These are phyloP conservation scores for Diuraphis noxia DNA, from an alignment of 1,140 invertebrate genomes.

Conservation along the genomic window DNA sequence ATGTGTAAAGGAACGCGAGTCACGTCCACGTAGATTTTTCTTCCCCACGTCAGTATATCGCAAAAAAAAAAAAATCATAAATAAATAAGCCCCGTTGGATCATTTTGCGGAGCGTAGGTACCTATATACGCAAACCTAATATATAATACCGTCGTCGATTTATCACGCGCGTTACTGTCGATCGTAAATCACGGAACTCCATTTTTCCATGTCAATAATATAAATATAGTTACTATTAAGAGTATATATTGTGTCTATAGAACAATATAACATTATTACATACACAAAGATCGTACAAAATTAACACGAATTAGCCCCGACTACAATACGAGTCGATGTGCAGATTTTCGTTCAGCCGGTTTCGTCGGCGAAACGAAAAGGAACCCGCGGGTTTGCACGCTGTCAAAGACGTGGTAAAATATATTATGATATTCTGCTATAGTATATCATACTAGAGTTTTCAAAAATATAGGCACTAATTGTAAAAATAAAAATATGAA, in stretches of 20 bases:
- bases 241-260: neutral
- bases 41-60: neutral
- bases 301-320: neutral
- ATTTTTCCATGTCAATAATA: neutral
- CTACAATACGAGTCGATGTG: neutral
- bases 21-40: neutral
- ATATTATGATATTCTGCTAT: neutral
- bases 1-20: neutral
- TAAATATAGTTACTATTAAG: neutral
- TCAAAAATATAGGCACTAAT: too few species aligned
- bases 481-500: too few species aligned
- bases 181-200: neutral
- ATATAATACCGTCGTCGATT: neutral
- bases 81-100: neutral
- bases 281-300: neutral
- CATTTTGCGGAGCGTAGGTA: neutral
- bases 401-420: neutral
- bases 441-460: too few species aligned
- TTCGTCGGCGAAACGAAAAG: neutral
- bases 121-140: too few species aligned
- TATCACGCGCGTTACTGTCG: neutral
- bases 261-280: neutral
- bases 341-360: neutral
- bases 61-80: neutral
- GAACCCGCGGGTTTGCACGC: neutral